Conservation (phyloP, 2,888 invertebrate genomes). For the Melolontha melolontha region DNA sequence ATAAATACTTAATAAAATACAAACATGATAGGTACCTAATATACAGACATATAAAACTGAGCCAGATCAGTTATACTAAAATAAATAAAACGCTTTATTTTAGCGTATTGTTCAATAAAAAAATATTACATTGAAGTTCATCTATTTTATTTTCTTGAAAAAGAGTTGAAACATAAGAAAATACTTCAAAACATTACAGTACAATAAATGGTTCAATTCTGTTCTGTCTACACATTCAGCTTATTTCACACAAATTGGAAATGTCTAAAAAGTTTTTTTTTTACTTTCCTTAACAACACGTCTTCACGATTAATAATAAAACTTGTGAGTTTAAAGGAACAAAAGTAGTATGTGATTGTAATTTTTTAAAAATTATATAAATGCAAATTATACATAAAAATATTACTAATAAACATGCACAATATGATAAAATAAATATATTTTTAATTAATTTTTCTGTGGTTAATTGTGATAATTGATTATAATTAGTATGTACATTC, state of each 20-base stretch:
- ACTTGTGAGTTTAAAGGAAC: slow-evolving; percentile 30
- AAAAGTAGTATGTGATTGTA: slow-evolving; percentile 32
- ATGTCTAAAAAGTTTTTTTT: slow-evolving; percentile 5
- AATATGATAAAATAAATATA: too few species aligned
- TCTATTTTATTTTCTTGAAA: slow-evolving; percentile 21
- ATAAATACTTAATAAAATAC: slow-evolving; percentile 39
- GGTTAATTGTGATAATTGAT: too few species aligned
- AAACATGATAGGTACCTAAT: slow-evolving; percentile 39
- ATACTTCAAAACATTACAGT: slow-evolving; percentile 31
- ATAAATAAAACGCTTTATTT: slow-evolving; percentile 36
- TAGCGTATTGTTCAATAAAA: slow-evolving; percentile 29
- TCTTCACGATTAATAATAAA: slow-evolving; percentile 20
- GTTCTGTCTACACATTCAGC: slow-evolving; percentile 13
- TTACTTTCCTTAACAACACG: slow-evolving; percentile 3
- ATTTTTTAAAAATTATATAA: slow-evolving; percentile 15
- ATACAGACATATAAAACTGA: slow-evolving; percentile 40
- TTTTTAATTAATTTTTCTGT: too few species aligned
- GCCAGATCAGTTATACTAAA: slow-evolving; percentile 32
- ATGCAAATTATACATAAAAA: neutral
- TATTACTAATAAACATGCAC: too few species aligned
- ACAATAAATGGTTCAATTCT: slow-evolving; percentile 21
- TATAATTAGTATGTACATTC: too few species aligned
- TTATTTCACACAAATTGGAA: slow-evolving; percentile 13
- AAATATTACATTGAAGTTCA: slow-evolving; percentile 38
- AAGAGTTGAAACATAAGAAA: slow-evolving; percentile 28